Evolutionary conservation across 2,113 vertebrate genomes (phyloP), one percentile per base, ranked within the genome.

Genomic region (Pterocles gutturalis): DNA sequence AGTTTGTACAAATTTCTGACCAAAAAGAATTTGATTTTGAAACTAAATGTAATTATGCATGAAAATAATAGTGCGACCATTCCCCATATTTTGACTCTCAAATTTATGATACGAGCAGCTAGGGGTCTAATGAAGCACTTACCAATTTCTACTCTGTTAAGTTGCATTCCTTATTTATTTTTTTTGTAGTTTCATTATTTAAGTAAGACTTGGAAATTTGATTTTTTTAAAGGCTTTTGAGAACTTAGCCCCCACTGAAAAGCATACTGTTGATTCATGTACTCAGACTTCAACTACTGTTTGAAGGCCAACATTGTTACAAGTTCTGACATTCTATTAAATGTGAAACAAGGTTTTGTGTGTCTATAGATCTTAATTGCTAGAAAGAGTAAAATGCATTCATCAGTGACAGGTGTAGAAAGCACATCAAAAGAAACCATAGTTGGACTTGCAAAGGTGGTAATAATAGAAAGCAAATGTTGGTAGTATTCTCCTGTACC

Each of bases 1-100:
- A 96, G 91, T 97, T 98, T 98, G 96, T 98, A 98, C 96, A 98
- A 94, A 95, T 96, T 97, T 98, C 95, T 98, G 97, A 98, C 91
- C 94, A 96, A 94, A 96, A 97, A 97, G 33, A 95, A 97, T 94
- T 93, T 96, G 60, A 83, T 95, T 97, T 95, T 97, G 92, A 84
- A 95, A 83, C 45, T 24, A 87, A 84, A 89, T 95, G 94, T 97
- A 75, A 93, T 84, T 79, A 90, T 98, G 91, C 96, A 94, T 98
- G 97, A 64, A 92, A 91, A 89, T 72, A 94, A 43, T 81, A 97
- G 89, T 95, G 95, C 87, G 93, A 61, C 95, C 80, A 90, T 97
- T 95, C 96, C 95, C 93, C 95, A 9, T 81, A 87, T 92, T 97
- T 96, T 89, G 89, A 97, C 80, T 93, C 73, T 95, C 79, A 84